Evolutionary conservation across 37 sponge, comb jelly and placozoan genomes (phyloP).

Genomic region (Cliona cf. orientalis): DNA sequence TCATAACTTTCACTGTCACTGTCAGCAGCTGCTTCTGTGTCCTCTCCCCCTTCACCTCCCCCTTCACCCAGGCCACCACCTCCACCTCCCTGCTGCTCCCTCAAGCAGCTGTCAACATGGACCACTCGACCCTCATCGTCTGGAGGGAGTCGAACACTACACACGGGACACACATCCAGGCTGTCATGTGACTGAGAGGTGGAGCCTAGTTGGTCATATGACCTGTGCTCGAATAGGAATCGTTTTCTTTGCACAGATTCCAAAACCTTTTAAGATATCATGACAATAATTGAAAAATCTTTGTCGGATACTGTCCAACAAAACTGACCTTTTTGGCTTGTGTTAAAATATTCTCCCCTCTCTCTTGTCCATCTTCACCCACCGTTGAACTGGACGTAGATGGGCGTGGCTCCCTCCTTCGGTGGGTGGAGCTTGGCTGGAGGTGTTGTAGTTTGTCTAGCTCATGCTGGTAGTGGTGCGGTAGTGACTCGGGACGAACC

Average conservation of each 20-base stretch:
- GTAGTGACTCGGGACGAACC: conserved; percentile 29
- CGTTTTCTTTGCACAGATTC: not conserved
- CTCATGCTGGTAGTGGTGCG: conserved; percentile 49
- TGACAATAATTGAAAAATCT: not conserved
- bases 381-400: not conserved
- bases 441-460: conserved; percentile 20
- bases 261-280: not conserved
- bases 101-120: not conserved
- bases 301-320: not conserved
- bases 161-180: not conserved
- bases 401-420: not conserved
- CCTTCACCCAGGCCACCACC: conserved; percentile 2
- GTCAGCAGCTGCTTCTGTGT: not conserved
- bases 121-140: not conserved
- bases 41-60: not conserved
- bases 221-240: not conserved
- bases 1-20: conserved; percentile 25
- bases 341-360: not conserved
- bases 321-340: not conserved
- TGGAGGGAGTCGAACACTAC: not conserved
- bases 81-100: no score
- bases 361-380: not conserved
- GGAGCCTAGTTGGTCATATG: not conserved
- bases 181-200: not conserved
- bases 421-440: not conserved